Evolutionary conservation across 2,113 vertebrate genomes (phyloP).

Genomic region (Ascaphus truei): DNA sequence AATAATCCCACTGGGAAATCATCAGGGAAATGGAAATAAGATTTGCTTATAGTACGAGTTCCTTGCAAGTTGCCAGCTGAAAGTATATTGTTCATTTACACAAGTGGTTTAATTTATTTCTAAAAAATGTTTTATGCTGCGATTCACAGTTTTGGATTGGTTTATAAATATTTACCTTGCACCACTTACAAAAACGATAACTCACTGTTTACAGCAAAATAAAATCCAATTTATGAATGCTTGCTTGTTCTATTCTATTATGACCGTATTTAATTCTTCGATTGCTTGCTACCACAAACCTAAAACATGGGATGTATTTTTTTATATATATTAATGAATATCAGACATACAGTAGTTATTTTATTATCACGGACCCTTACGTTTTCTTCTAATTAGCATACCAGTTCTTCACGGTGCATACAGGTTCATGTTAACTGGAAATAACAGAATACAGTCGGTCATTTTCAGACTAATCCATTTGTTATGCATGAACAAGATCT

Average conservation of each 20-base stretch:
- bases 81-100: constrained; percentile 11
- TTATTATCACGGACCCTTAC: too few species aligned
- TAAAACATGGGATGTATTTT: too few species aligned
- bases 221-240: constrained; percentile 43
- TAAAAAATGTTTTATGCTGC: constrained; percentile 51
- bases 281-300: too few species aligned
- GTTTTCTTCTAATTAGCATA: too few species aligned
- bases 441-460: too few species aligned
- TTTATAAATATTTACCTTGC: constrained; percentile 62
- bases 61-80: background rate
- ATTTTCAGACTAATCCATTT: too few species aligned
- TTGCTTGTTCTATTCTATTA: constrained; percentile 24
- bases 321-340: too few species aligned
- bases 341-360: too few species aligned
- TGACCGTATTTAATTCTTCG: constrained; percentile 53
- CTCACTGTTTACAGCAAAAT: constrained; percentile 45
- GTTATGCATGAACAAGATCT: too few species aligned
- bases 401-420: too few species aligned
- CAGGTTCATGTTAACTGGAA: too few species aligned
- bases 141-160: constrained; percentile 52
- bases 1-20: constrained; percentile 16
- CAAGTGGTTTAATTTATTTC: constrained; percentile 24
- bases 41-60: background rate
- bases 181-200: constrained; percentile 57
- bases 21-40: constrained; percentile 15